A percentile compares a stretch with the other conserved stretches of the same genome.
Evolutionary conservation across 1,140 invertebrate species (phyloP).

Genomic region (Drosophila arizonae): DNA sequence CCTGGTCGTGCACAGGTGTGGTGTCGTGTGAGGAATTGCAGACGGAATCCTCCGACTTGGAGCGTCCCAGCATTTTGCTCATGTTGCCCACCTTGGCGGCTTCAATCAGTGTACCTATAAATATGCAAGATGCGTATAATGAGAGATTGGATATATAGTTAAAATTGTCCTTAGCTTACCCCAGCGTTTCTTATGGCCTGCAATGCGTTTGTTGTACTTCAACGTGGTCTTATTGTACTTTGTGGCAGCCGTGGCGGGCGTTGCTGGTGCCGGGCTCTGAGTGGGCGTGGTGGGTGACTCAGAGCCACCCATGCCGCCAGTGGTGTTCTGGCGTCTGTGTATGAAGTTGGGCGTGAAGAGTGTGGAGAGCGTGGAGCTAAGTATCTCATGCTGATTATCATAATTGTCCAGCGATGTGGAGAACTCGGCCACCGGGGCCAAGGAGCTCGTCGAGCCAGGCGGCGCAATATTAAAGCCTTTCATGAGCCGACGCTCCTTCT

Average conservation of each 20-base stretch:
- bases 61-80: conserved; percentile 89
- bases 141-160: not conserved
- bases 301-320: conserved; percentile 22
- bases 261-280: conserved; percentile 6
- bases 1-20: conserved; percentile 72
- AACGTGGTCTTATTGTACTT: conserved; percentile 82
- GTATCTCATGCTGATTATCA: conserved; percentile 79
- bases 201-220: conserved; percentile 85
- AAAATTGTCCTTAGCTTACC: conserved; percentile 39
- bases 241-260: conserved; percentile 25
- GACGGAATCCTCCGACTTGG: conserved; percentile 92
- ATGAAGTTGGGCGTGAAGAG: conserved; percentile 83
- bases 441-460: conserved; percentile 85
- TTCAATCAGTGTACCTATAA: conserved; percentile 89
- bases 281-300: conserved; percentile 65
- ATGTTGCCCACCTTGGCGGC: conserved; percentile 91
- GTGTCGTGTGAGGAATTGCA: conserved; percentile 85
- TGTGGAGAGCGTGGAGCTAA: conserved; percentile 73
- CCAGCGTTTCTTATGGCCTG: conserved; percentile 88
- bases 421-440: conserved; percentile 90
- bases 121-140: not conserved
- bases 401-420: conserved; percentile 88
- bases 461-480: conserved; percentile 96
- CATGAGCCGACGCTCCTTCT: conserved; percentile 95
- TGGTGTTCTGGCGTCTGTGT: conserved; percentile 68